Percentiles rank a stretch among this genome's conserved stretches.
Evolutionary conservation across 2,113 vertebrate genomes (phyloP).

Genomic region (Spea bombifrons): DNA sequence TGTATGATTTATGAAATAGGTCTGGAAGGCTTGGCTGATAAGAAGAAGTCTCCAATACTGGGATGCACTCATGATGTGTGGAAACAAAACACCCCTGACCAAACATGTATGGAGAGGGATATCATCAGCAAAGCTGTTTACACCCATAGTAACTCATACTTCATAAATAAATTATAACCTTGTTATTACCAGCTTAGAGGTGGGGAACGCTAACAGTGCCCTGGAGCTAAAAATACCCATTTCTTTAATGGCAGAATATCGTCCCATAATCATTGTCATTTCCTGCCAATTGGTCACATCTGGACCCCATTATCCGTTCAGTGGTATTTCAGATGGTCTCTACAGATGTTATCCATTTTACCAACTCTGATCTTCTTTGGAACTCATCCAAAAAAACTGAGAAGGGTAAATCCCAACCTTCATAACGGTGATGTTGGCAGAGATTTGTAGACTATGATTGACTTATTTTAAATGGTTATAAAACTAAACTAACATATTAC

Average conservation of each 20-base stretch:
- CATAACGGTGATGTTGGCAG: conserved; percentile 14
- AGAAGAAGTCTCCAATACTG: too few species aligned
- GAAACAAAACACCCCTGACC: too few species aligned
- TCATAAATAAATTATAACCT: not conserved
- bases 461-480: conserved; percentile 26
- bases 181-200: not conserved
- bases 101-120: too few species aligned
- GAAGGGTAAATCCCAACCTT: conserved; percentile 9
- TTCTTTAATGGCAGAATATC: not conserved
- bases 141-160: too few species aligned
- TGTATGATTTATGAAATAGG: too few species aligned
- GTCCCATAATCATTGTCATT: conserved; percentile 7
- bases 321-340: conserved; percentile 29
- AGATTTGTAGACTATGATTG: conserved; percentile 3
- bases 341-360: conserved; percentile 43
- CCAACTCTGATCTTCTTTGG: conserved; percentile 42
- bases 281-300: conserved; percentile 29
- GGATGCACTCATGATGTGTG: too few species aligned
- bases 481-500: conserved; percentile 8
- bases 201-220: not conserved
- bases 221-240: not conserved
- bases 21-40: too few species aligned
- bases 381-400: not conserved
- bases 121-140: too few species aligned
- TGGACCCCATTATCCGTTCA: conserved; percentile 25